phyloP scores from a whole-genome alignment of 2,888 invertebrate genomes.

The Drosophila testacea region DNA sequence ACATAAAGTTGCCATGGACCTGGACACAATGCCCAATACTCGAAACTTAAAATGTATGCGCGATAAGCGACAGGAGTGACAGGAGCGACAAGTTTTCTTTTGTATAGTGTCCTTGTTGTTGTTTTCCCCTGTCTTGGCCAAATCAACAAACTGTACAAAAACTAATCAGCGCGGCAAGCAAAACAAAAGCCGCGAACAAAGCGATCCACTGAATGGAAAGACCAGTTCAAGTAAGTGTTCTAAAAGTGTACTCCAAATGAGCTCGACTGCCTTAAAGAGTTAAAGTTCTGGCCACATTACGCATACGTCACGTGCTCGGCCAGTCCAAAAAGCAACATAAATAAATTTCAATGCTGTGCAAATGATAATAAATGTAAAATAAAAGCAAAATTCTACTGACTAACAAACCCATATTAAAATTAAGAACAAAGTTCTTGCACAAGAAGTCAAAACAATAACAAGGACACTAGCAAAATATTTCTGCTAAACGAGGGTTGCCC shows the following conservation, averaged over 20 bases:
- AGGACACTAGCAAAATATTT: constrained; percentile 62
- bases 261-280: constrained; percentile 47
- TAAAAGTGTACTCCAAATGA: not conserved
- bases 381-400: constrained; percentile 65
- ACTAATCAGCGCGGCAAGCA: constrained; percentile 68
- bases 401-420: constrained; percentile 60
- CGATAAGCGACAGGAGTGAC: constrained; percentile 57
- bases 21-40: constrained; percentile 65
- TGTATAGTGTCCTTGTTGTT: constrained; percentile 24
- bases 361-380: constrained; percentile 81
- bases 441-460: constrained; percentile 81
- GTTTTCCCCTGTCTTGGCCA: constrained; percentile 40
- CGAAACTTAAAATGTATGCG: constrained; percentile 67
- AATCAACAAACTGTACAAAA: constrained; percentile 61
- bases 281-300: constrained; percentile 47
- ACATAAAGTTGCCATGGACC: constrained; percentile 55
- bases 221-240: not conserved
- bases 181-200: constrained; percentile 60
- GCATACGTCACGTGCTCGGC: constrained; percentile 61
- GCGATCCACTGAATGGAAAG: constrained; percentile 27
- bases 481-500: constrained; percentile 39
- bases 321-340: constrained; percentile 48
- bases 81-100: constrained; percentile 32
- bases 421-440: constrained; percentile 72
- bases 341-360: constrained; percentile 77